Evolutionary conservation across 2,888 invertebrate genomes (phyloP).

Genomic region (Dendrolimus houi): DNA sequence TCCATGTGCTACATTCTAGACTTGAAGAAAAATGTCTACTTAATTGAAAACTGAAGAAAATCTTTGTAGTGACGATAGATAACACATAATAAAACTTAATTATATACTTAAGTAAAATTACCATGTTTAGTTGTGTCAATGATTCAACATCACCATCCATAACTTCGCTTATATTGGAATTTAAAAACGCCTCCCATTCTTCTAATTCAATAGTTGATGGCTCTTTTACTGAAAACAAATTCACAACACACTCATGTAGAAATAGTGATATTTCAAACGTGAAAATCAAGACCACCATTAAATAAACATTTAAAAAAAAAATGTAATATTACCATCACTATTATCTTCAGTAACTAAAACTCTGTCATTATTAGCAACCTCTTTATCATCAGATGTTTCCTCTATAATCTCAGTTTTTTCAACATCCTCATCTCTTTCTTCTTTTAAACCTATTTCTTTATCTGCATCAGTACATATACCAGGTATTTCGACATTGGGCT

Average conservation of each 20-base stretch:
- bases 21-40: no score
- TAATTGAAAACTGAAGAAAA: no score
- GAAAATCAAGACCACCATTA: not conserved
- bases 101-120: constrained; percentile 30
- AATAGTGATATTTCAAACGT: not conserved
- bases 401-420: constrained; percentile 66
- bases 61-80: no score
- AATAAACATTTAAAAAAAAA: not conserved
- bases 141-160: constrained; percentile 87
- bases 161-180: constrained; percentile 88
- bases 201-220: constrained; percentile 86
- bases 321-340: constrained; percentile 36
- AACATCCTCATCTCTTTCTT: constrained; percentile 58
- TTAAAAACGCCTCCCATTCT: constrained; percentile 91
- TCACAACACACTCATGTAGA: not conserved
- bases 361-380: constrained; percentile 57
- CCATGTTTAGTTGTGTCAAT: constrained; percentile 82
- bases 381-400: constrained; percentile 54
- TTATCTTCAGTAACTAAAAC: constrained; percentile 43
- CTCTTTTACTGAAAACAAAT: constrained; percentile 46
- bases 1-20: no score
- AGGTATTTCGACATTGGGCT: constrained; percentile 53
- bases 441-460: constrained; percentile 48
- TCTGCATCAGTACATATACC: constrained; percentile 29
- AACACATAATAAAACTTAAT: no score